These are phyloP conservation scores for Onychomys arenicola DNA, from an alignment of 2,797 vertebrate species.

Conservation along the genomic window DNA sequence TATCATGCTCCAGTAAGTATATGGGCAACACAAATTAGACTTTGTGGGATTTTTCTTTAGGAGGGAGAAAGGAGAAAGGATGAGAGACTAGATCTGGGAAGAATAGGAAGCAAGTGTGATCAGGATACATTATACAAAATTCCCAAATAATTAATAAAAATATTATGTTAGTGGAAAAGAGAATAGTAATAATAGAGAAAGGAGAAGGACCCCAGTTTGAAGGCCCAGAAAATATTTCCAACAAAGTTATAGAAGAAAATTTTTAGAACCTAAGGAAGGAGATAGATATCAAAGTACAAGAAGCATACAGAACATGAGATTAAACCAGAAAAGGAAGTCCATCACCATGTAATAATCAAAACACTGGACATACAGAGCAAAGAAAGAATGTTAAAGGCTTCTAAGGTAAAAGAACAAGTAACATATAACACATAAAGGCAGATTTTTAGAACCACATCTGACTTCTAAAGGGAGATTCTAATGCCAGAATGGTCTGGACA, in stretches of 20 bases:
- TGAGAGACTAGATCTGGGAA: background rate
- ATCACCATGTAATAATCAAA: background rate
- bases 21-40: background rate
- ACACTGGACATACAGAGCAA: background rate
- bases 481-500: background rate
- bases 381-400: background rate
- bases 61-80: background rate
- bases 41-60: background rate
- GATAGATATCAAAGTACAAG: background rate
- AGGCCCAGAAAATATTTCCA: background rate
- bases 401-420: background rate
- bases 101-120: background rate
- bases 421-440: background rate
- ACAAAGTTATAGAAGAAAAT: too few species aligned
- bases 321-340: background rate
- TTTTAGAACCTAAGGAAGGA: too few species aligned
- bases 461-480: background rate
- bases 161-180: background rate
- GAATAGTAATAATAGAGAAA: background rate
- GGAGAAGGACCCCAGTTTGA: background rate
- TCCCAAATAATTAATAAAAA: background rate
- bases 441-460: background rate
- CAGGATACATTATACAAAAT: background rate
- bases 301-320: background rate
- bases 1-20: background rate